phyloP scores from a whole-genome alignment of 2,888 invertebrate genomes.

The Lasioglossum malachurum region DNA sequence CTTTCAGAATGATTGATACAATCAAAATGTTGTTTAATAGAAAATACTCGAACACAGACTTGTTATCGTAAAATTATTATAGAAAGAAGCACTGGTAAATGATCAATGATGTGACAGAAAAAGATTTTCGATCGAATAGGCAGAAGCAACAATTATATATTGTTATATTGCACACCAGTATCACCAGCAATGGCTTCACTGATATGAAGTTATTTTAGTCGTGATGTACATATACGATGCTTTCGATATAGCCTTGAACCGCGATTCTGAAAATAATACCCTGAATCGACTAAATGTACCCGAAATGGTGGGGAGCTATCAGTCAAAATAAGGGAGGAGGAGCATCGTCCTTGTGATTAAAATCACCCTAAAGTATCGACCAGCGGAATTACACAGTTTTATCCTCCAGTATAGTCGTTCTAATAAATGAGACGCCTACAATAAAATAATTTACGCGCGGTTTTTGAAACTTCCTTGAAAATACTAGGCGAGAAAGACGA shows the following conservation, averaged over 20 bases:
- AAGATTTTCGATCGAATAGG: no score
- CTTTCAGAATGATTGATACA: neutral
- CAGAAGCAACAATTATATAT: neutral
- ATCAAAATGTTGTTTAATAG: neutral
- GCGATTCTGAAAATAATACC: constrained; percentile 40
- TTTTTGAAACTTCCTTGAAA: neutral
- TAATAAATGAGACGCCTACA: neutral
- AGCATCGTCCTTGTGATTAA: constrained; percentile 21
- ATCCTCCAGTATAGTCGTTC: neutral
- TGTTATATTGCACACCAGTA: neutral
- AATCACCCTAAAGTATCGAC: constrained; percentile 16
- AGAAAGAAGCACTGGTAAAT: neutral
- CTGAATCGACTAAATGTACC: constrained; percentile 21
- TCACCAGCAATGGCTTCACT: neutral
- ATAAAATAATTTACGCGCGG: neutral
- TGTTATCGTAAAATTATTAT: neutral
- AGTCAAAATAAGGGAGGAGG: constrained; percentile 40
- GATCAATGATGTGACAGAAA: neutral
- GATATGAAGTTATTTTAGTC: constrained; percentile 27
- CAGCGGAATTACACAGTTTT: constrained; percentile 1
- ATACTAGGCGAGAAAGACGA: neutral
- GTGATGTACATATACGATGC: constrained; percentile 41
- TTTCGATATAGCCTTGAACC: constrained; percentile 36
- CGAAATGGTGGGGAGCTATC: constrained; percentile 20
- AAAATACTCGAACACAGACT: neutral